These are phyloP conservation scores for Porites cylindrica DNA, from an alignment of 92 coral and sea anemone species.

Conservation along the genomic window DNA sequence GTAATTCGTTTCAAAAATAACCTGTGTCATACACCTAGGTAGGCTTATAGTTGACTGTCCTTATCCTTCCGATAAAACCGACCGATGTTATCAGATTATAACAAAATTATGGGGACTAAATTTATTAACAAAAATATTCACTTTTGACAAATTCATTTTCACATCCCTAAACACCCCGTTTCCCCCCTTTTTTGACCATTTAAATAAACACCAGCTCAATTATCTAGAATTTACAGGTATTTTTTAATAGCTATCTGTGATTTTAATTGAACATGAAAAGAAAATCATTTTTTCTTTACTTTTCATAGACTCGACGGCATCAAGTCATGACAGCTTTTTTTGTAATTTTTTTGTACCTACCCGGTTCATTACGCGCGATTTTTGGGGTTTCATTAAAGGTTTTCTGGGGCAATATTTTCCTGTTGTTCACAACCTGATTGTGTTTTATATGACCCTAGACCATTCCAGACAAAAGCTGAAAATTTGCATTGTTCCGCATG, in stretches of 20 bases:
- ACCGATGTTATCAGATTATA: constrained; percentile 16
- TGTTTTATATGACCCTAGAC: constrained; percentile 25
- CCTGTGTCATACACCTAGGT: not conserved
- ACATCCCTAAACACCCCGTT: not conserved
- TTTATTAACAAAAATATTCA: not conserved
- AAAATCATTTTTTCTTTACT: not conserved
- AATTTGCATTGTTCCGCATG: constrained; percentile 39
- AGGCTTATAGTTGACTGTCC: constrained; percentile 16
- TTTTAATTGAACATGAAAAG: not conserved
- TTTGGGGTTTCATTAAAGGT: constrained; percentile 23
- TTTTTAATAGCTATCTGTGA: too few species aligned
- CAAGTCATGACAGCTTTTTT: not conserved
- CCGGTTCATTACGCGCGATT: constrained; percentile 24
- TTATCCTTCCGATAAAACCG: constrained; percentile 13
- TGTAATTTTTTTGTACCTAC: not conserved
- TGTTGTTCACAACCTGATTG: constrained; percentile 17
- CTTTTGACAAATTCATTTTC: not conserved
- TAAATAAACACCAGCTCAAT: too few species aligned
- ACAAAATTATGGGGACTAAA: not conserved
- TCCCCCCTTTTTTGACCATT: not conserved
- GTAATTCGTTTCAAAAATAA: not conserved
- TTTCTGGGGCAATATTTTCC: constrained; percentile 29
- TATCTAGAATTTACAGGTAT: not conserved
- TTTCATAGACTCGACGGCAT: not conserved
- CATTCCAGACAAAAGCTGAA: constrained; percentile 46